These are phyloP conservation scores for Priocnemis perturbator DNA, from an alignment of 2,888 invertebrate genomes.

Conservation along the genomic window DNA sequence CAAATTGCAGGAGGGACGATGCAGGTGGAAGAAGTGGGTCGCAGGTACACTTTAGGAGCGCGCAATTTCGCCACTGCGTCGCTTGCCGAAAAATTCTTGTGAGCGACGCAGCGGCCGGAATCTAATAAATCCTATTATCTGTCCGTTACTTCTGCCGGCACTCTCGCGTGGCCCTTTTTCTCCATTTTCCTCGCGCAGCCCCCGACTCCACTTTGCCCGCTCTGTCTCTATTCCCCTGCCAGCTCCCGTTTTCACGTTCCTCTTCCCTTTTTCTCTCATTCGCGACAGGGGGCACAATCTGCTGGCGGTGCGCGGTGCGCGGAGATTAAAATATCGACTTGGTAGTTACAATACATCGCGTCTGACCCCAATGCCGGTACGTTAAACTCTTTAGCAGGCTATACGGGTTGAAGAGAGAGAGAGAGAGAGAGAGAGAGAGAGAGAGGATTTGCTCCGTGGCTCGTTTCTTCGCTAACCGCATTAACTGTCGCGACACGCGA, in stretches of 20 bases:
- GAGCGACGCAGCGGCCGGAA: not conserved
- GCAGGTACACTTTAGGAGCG: no score
- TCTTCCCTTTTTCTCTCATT: slow-evolving; percentile 28
- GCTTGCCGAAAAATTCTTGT: no score
- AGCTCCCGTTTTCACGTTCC: no score
- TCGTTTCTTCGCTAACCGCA: no score
- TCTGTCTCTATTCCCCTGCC: not conserved
- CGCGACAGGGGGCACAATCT: slow-evolving; percentile 54
- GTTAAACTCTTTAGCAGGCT: slow-evolving; percentile 56
- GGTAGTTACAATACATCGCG: slow-evolving; percentile 56
- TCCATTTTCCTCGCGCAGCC: not conserved
- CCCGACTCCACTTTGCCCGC: slow-evolving; percentile 26
- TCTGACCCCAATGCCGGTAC: slow-evolving; percentile 58
- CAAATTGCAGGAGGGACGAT: no score
- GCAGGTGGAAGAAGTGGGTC: no score
- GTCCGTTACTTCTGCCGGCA: slow-evolving; percentile 19
- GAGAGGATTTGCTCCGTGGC: not conserved
- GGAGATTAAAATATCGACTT: slow-evolving; percentile 73
- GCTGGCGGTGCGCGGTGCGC: slow-evolving; percentile 55
- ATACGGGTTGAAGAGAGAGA: slow-evolving; percentile 5
- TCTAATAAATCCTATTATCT: slow-evolving; percentile 33
- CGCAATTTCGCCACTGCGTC: no score
- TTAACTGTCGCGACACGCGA: no score
- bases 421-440: no score
- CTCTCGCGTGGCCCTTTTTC: not conserved